These are phyloP conservation scores for Dendrolimus kikuchii DNA, from an alignment of 1,140 invertebrate species.

Conservation along the genomic window DNA sequence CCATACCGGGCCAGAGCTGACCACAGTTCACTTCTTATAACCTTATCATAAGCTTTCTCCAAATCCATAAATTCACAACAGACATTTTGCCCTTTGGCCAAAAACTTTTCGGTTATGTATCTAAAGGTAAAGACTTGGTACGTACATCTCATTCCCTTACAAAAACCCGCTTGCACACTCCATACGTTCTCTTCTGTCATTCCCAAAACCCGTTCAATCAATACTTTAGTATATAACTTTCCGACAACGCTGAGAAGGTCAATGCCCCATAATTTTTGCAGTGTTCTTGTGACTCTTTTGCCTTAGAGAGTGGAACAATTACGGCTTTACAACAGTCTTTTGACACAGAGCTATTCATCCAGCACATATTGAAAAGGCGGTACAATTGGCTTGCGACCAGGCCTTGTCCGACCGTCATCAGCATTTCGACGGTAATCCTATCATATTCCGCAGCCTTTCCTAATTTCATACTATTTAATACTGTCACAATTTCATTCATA, in stretches of 20 bases:
- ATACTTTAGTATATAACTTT: neutral
- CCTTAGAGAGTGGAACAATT: constrained; percentile 1
- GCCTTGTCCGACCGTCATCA: constrained; percentile 1
- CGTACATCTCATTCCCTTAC: neutral
- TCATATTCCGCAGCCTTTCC: neutral
- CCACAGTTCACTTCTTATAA: constrained; percentile 1
- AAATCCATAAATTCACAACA: neutral
- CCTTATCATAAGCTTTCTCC: constrained; percentile 1
- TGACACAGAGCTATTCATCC: neutral
- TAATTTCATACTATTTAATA: constrained; percentile 1
- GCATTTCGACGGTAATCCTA: neutral
- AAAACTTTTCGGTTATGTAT: neutral
- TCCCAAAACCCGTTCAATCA: neutral
- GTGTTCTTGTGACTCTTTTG: neutral
- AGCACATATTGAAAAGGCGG: neutral
- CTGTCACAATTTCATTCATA: constrained; percentile 2
- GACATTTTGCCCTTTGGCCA: neutral
- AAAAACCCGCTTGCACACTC: neutral
- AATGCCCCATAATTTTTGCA: neutral
- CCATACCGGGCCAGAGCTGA: neutral
- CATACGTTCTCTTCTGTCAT: neutral
- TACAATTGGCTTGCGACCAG: neutral
- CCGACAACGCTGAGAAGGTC: neutral
- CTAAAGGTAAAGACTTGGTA: neutral
- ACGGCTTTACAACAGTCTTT: neutral